Percentiles rank a stretch among this genome's conserved stretches.
phyloP scores from a whole-genome alignment of 2,888 invertebrate species.

The Drosophila trichaetosa region DNA sequence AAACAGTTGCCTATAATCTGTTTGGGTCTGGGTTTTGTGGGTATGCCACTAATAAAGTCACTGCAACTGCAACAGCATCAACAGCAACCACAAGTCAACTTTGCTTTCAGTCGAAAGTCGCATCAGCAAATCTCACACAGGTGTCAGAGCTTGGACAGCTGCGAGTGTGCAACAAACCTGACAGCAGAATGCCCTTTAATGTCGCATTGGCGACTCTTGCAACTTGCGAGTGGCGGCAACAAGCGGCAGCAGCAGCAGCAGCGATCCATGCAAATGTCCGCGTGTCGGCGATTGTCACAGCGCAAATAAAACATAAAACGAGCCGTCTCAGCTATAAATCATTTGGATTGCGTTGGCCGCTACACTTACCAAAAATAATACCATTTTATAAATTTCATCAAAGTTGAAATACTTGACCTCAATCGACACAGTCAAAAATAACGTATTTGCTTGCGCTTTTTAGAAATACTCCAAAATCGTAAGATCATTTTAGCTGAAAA shows the following conservation, averaged over 20 bases:
- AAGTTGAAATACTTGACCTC: not conserved
- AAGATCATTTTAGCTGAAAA: not conserved
- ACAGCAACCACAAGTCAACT: conserved; percentile 15
- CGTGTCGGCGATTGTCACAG: conserved; percentile 69
- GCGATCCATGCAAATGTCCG: conserved; percentile 61
- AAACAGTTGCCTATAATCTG: conserved; percentile 18
- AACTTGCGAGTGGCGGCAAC: conserved; percentile 32
- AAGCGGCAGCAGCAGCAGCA: conserved; percentile 21
- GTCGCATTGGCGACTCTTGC: conserved; percentile 52
- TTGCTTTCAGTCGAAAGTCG: conserved; percentile 36
- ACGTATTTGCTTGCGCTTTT: not conserved
- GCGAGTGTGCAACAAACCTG: conserved; percentile 71
- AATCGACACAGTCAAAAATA: not conserved
- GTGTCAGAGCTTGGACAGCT: conserved; percentile 74
- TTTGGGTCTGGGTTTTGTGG: conserved; percentile 3
- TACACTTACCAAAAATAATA: conserved; percentile 3
- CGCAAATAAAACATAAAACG: conserved; percentile 78
- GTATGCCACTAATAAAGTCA: conserved; percentile 46
- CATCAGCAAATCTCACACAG: conserved; percentile 69
- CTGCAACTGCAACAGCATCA: conserved; percentile 11
- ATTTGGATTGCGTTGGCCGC: conserved; percentile 52
- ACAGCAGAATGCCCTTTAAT: conserved; percentile 84
- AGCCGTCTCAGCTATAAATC: conserved; percentile 72
- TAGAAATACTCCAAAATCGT: not conserved
- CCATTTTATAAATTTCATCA: not conserved